These are phyloP conservation scores for Catonia carolina DNA, from an alignment of 2,888 invertebrate species.

Conservation along the genomic window DNA sequence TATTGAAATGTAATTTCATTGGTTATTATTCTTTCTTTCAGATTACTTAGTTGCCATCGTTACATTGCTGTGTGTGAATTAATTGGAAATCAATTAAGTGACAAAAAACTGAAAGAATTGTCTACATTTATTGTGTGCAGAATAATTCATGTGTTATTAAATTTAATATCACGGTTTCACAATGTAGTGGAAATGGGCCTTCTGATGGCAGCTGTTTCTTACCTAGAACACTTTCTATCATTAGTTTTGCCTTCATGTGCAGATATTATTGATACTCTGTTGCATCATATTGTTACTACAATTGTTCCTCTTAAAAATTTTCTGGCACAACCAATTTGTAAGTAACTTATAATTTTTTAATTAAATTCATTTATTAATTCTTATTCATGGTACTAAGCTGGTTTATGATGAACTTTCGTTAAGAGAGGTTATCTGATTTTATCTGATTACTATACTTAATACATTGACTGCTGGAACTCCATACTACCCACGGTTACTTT, in stretches of 20 bases:
- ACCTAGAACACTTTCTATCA: slow-evolving; percentile 4
- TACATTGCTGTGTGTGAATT: slow-evolving; percentile 2
- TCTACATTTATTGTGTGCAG: not conserved
- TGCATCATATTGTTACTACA: slow-evolving; percentile 5
- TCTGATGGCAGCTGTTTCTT: not conserved
- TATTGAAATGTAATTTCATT: too few relatives aligned
- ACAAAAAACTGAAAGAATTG: too few relatives aligned
- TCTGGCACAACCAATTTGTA: not conserved
- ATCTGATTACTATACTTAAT: too few relatives aligned
- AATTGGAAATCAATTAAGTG: too few relatives aligned
- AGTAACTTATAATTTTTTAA: not conserved
- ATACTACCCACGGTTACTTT: too few relatives aligned
- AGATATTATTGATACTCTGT: slow-evolving; percentile 4
- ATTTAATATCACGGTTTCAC: not conserved
- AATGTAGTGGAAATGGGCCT: too few relatives aligned
- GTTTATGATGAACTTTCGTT: too few relatives aligned
- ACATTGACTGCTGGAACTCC: too few relatives aligned
- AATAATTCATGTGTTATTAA: not conserved
- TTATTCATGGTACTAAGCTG: too few relatives aligned
- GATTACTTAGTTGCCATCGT: not conserved
- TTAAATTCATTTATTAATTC: not conserved
- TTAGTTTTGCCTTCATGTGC: slow-evolving; percentile 3
- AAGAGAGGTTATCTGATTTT: too few relatives aligned
- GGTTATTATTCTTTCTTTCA: too few relatives aligned
- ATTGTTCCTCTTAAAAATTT: slow-evolving; percentile 13